A percentile compares a stretch with the other conserved stretches of the same genome.
phyloP scores from a whole-genome alignment of 2,113 vertebrate genomes.

The Gymnogyps californianus region DNA sequence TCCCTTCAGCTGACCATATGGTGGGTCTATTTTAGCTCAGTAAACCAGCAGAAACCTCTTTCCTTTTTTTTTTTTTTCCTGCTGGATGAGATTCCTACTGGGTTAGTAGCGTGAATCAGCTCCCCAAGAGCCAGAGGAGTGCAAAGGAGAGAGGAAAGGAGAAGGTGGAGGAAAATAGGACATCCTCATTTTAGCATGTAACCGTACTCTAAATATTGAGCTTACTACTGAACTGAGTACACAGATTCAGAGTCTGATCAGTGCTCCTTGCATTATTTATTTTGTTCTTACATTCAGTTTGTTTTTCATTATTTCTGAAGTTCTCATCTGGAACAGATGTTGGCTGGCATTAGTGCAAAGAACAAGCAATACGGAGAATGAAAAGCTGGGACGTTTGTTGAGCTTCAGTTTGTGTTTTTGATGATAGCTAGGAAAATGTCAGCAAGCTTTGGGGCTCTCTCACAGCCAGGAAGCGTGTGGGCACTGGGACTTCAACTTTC shows the following conservation, averaged over 20 bases:
- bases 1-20: conserved; percentile 24
- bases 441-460: neutral
- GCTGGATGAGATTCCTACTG: neutral
- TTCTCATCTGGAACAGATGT: neutral
- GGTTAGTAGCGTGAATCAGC: neutral
- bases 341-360: neutral
- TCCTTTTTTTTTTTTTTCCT: neutral
- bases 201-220: neutral
- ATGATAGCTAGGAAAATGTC: neutral
- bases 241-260: neutral
- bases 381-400: neutral
- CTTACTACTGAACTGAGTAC: neutral
- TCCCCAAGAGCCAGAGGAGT: neutral
- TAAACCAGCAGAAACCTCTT: neutral
- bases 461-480: neutral
- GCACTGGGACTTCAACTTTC: neutral
- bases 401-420: neutral
- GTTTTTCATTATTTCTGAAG: neutral
- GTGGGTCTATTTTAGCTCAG: conserved; percentile 11
- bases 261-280: neutral
- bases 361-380: neutral
- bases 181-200: neutral
- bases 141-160: neutral
- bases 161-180: neutral
- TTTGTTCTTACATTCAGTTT: neutral